Base-by-base conservation (phyloP, 1,140 invertebrate genomes). In the Mamestra configurata region DNA sequence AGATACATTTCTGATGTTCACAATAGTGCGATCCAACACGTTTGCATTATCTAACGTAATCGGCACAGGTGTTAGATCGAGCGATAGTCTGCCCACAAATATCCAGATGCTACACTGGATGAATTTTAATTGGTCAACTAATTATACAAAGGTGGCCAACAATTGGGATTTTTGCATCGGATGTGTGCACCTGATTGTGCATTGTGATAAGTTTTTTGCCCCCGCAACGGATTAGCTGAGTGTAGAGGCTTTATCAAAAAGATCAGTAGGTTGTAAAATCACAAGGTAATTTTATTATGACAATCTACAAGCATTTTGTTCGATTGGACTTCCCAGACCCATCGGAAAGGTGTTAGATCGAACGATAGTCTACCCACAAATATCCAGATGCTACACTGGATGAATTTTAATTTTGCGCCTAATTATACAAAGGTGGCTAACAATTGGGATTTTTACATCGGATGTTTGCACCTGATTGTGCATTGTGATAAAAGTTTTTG, bases 281-380 rank as follows among this genome's bases (percentile, higher is more conserved):
- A n/a, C n/a, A n/a, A n/a, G n/a, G n/a, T n/a, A n/a, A n/a, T n/a
- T n/a, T n/a, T n/a, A n/a, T n/a, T n/a, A n/a, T n/a, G n/a, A n/a
- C n/a, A n/a, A n/a, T n/a, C n/a, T n/a, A n/a, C n/a, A n/a, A n/a
- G n/a, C n/a, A n/a, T n/a, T n/a, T n/a, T n/a, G n/a, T n/a, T n/a
- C n/a, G n/a, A n/a, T n/a, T n/a, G n/a, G n/a, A n/a, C n/a, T n/a
- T n/a, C n/a, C n/a, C n/a, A n/a, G n/a, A n/a, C n/a, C n/a, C n/a
- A n/a, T n/a, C n/a, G n/a, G n/a, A n/a, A n/a, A 61, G 59, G 59
- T 61, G 59, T 61, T 61, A 61, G 59, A 61, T 61, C 59, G n/a
- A 10, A 15, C 59, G 59, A 61, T 61, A 61, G 31, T 37, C 59
- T 61, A 31, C 27, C 1, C 51, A 8, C 27, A 18, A 35, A 61